A percentile compares a stretch with the other conserved stretches of the same genome.
Conservation (phyloP, 2,797 vertebrate genomes). For the Melopsittacus undulatus region DNA sequence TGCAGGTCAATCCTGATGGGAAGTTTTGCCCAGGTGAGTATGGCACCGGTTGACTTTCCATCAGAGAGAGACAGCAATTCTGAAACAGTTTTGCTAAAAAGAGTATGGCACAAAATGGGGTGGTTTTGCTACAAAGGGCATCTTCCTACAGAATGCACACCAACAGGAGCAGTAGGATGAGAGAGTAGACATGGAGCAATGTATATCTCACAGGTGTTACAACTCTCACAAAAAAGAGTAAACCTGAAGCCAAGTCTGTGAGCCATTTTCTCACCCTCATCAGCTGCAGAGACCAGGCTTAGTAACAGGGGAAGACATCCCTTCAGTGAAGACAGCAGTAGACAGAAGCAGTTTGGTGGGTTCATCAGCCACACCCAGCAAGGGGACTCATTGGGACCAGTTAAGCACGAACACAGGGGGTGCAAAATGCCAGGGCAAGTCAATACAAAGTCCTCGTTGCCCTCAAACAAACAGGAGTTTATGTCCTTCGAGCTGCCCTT, state of each 20-base stretch:
- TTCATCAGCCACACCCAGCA: accelerated
- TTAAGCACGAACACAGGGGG: accelerated
- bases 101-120: background rate
- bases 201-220: accelerated
- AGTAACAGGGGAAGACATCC: background rate
- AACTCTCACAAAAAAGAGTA: background rate
- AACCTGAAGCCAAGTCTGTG: background rate
- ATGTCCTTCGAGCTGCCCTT: background rate
- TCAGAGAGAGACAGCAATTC: accelerated
- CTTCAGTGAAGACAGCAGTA: background rate
- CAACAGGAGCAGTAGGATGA: background rate
- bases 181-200: accelerated
- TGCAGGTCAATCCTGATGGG: background rate
- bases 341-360: background rate
- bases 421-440: background rate
- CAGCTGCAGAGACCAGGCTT: background rate
- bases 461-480: background rate
- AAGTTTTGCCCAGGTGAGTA: background rate
- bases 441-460: background rate
- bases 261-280: background rate
- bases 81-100: background rate
- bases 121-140: background rate
- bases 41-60: background rate
- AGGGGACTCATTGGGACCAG: background rate
- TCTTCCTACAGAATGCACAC: background rate